phyloP scores from a whole-genome alignment of 2,797 vertebrate genomes.

The Protonibea diacanthus region DNA sequence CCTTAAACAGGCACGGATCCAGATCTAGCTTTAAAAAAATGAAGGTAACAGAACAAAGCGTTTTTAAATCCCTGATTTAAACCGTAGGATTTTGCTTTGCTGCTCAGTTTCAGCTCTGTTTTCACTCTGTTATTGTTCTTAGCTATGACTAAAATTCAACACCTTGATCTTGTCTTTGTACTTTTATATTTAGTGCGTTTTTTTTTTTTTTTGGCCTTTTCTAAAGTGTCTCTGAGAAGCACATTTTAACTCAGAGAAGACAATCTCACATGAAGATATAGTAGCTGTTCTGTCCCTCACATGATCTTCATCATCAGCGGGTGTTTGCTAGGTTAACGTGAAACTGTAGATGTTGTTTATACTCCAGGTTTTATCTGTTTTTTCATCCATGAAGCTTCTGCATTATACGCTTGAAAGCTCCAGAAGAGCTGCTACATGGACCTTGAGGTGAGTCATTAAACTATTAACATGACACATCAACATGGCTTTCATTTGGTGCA shows the following conservation, averaged over 20 bases:
- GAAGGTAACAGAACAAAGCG: not conserved
- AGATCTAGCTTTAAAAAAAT: conserved; percentile 13
- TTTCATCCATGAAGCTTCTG: not conserved
- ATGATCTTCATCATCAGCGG: not conserved
- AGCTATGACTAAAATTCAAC: not conserved
- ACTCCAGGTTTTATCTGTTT: not conserved
- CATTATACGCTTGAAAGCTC: not conserved
- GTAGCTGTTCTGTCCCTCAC: not conserved
- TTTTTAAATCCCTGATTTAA: not conserved
- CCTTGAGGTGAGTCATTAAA: not conserved
- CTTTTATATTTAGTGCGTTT: not conserved
- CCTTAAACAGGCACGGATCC: not conserved
- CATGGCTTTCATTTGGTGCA: not conserved
- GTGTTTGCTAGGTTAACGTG: not conserved
- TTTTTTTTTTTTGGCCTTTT: not conserved
- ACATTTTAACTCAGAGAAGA: not conserved
- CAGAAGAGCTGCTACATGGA: not conserved
- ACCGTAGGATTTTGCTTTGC: not conserved
- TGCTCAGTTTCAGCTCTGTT: not conserved
- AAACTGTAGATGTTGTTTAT: not conserved
- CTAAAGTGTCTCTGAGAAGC: not conserved
- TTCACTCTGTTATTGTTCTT: not conserved
- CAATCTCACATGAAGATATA: not conserved
- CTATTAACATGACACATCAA: conserved; percentile 5
- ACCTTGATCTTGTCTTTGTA: not conserved